Conservation (phyloP, 2,113 vertebrate species). For the Gobio gobio region DNA sequence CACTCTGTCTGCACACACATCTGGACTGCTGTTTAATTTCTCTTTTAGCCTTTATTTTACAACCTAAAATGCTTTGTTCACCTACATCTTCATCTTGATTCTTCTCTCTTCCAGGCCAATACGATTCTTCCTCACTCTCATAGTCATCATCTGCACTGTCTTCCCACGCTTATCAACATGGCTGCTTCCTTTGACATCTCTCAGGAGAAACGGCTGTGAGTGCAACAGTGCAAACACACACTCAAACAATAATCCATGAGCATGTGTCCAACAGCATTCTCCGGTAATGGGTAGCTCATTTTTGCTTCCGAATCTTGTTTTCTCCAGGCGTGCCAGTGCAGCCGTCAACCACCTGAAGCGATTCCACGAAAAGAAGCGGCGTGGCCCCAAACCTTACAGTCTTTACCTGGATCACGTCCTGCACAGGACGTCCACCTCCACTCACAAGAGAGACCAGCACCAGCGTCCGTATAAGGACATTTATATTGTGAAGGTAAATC, state of each 20-base stretch:
- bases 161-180: constrained; percentile 96
- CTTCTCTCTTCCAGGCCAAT: constrained; percentile 82
- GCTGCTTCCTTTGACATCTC: constrained; percentile 94
- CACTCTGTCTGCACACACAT: background rate
- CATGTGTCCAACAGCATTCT: background rate
- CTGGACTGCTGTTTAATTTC: background rate
- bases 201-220: constrained; percentile 95
- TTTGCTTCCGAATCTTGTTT: background rate
- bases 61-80: background rate
- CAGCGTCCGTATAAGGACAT: constrained; percentile 82
- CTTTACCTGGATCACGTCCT: constrained; percentile 88
- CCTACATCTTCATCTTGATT: background rate
- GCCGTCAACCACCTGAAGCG: constrained; percentile 86
- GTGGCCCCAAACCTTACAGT: constrained; percentile 84
- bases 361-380: constrained; percentile 89
- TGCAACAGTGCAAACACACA: constrained; percentile 36
- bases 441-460: constrained; percentile 82
- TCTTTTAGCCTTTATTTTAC: background rate
- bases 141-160: constrained; percentile 95
- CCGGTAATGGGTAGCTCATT: background rate
- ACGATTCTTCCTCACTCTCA: constrained; percentile 96
- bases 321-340: constrained; percentile 82
- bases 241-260: background rate
- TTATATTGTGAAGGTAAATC: constrained; percentile 83
- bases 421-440: constrained; percentile 79